Base-by-base conservation (phyloP, 1,140 invertebrate species). In the Gryllus bimaculatus region DNA sequence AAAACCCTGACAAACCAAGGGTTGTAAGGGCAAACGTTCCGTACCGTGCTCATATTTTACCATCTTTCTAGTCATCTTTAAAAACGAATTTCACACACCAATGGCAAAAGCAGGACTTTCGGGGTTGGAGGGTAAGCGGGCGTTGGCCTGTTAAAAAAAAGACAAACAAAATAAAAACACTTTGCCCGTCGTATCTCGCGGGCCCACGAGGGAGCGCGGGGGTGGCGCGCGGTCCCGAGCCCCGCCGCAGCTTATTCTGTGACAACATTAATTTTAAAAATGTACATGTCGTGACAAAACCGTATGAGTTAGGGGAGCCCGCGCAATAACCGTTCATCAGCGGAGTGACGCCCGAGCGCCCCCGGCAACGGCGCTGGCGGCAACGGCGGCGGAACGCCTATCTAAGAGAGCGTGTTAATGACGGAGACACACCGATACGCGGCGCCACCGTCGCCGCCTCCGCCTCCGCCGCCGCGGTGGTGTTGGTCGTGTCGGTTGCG, bases 221-320 rank as follows among this genome's bases (percentile, higher is more conserved):
- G 54, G 54, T 10, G 10, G 54, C 10, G 54, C 10, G 18, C 10
- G 18, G 2, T 66, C 54, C 54, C 18, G 10, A 10, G 10, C 54
- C 10, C 54, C 54, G 54, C 54, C 54, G 54, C 54, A 66, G 54
- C 54, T 66, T 66, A 66, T 66, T 66, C 54, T 66, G 54, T 66
- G 54, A 66, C 54, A 66, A 66, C 54, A 66, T 66, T 66, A 66
- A 66, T 66, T 66, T 66, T 66, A 66, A 66, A 66, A 66, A 66
- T 66, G 54, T 66, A 66, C 54, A 66, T 66, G 54, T 66, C 54
- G 54, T 66, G 54, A 66, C 54, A 66, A 66, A 66, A 66, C 54
- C 54, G 54, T 66, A 66, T 66, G 54, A 66, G 54, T 66, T 66
- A 66, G 54, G 54, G 54, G 54, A 10, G 54, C 54, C 10, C 54